phyloP scores from a whole-genome alignment of 2,888 invertebrate genomes.

The Microplitis manilae region DNA sequence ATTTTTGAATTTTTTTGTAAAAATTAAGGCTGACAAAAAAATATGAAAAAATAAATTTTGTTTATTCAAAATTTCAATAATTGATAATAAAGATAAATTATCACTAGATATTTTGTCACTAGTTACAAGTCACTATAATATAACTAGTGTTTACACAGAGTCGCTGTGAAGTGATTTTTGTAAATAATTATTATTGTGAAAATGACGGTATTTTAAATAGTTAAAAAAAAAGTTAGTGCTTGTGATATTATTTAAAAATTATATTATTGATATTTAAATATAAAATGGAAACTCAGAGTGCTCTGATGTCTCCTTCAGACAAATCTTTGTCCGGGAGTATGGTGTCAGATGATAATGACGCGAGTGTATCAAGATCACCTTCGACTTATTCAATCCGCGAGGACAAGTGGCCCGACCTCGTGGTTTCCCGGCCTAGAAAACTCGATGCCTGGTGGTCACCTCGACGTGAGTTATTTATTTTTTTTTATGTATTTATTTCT shows the following conservation, averaged over 20 bases:
- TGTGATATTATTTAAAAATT: background rate
- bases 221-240: background rate
- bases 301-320: constrained; percentile 69
- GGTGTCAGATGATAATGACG: constrained; percentile 71
- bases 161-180: too few species aligned
- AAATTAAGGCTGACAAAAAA: too few species aligned
- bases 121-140: too few species aligned
- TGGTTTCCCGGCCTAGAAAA: constrained; percentile 69
- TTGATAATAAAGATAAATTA: too few species aligned
- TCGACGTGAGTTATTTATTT: constrained; percentile 64
- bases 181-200: too few species aligned
- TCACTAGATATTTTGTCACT: too few species aligned
- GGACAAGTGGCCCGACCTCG: constrained; percentile 70
- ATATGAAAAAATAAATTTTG: too few species aligned
- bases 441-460: constrained; percentile 69
- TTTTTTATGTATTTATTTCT: background rate
- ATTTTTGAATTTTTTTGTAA: too few species aligned
- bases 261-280: background rate
- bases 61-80: too few species aligned
- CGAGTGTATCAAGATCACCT: constrained; percentile 74
- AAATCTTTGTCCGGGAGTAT: constrained; percentile 69
- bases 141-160: too few species aligned
- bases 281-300: constrained; percentile 63
- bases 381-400: constrained; percentile 75
- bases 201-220: too few species aligned